Evolutionary conservation across 1,140 invertebrate species (phyloP).

Genomic region (fruit fly (Drosophila melanogaster)): DNA sequence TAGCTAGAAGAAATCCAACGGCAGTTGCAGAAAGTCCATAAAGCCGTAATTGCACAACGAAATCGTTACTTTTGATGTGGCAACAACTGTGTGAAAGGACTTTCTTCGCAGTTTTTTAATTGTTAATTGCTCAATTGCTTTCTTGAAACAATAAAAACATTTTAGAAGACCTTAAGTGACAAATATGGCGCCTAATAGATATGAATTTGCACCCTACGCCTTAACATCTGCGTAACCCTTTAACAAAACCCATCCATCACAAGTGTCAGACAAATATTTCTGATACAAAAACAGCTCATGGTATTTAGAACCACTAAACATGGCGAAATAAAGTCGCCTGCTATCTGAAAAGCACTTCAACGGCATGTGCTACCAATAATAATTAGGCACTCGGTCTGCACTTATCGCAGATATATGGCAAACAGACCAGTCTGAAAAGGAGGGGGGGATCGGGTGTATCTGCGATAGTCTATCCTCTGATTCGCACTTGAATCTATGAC

Average conservation of each 20-base stretch:
- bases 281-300: slow-evolving; percentile 26
- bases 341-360: slow-evolving; percentile 58
- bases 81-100: too few species aligned
- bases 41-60: too few species aligned
- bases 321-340: slow-evolving; percentile 31
- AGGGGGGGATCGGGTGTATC: neutral
- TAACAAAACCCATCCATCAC: slow-evolving; percentile 27
- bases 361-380: slow-evolving; percentile 67
- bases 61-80: too few species aligned
- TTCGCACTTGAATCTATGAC: slow-evolving; percentile 40
- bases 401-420: slow-evolving; percentile 16
- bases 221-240: neutral
- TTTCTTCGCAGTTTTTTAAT: too few species aligned
- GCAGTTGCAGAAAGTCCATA: too few species aligned
- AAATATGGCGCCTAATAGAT: slow-evolving; percentile 7
- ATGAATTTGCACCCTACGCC: slow-evolving; percentile 8
- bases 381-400: slow-evolving; percentile 53
- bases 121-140: too few species aligned
- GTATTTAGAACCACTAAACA: slow-evolving; percentile 17
- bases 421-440: neutral
- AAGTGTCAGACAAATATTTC: slow-evolving; percentile 41
- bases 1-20: too few species aligned
- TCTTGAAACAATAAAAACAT: too few species aligned
- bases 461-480: slow-evolving; percentile 41
- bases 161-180: neutral